Percentiles rank a stretch among this genome's conserved stretches.
Evolutionary conservation across 2,797 vertebrate species (phyloP).

Genomic region (Delichon dasypus): DNA sequence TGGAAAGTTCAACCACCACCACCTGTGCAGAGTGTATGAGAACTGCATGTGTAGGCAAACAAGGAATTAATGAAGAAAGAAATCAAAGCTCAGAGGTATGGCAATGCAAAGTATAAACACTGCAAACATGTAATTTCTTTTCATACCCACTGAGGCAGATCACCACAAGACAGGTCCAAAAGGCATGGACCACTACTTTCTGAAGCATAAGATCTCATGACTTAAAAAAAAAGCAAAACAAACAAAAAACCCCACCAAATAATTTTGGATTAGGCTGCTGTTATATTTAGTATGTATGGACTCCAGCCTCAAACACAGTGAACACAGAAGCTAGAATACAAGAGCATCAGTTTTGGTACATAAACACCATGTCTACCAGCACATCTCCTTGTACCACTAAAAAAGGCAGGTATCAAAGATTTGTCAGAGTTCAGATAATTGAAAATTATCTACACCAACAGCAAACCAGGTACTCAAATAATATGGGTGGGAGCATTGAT

Average conservation of each 20-base stretch:
- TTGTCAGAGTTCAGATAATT: background rate
- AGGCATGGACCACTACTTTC: background rate
- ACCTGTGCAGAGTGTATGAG: background rate
- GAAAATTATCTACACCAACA: background rate
- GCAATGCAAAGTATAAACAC: background rate
- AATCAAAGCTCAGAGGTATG: background rate
- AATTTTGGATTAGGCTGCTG: background rate
- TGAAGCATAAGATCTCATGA: background rate
- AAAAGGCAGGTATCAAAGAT: background rate
- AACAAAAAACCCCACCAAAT: background rate
- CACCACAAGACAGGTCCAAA: background rate
- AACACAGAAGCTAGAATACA: background rate
- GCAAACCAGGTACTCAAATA: background rate
- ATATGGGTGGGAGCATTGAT: background rate
- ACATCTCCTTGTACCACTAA: no score
- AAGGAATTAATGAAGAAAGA: background rate
- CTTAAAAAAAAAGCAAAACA: background rate
- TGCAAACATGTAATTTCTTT: fast-evolving
- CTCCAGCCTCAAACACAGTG: background rate
- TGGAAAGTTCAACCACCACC: background rate
- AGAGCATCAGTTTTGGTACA: background rate
- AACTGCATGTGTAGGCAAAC: background rate
- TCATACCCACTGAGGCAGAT: background rate
- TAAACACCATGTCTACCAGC: background rate
- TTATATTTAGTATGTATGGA: background rate